phyloP scores from a whole-genome alignment of 1,140 invertebrate genomes.

The Phymastichus coffea region DNA sequence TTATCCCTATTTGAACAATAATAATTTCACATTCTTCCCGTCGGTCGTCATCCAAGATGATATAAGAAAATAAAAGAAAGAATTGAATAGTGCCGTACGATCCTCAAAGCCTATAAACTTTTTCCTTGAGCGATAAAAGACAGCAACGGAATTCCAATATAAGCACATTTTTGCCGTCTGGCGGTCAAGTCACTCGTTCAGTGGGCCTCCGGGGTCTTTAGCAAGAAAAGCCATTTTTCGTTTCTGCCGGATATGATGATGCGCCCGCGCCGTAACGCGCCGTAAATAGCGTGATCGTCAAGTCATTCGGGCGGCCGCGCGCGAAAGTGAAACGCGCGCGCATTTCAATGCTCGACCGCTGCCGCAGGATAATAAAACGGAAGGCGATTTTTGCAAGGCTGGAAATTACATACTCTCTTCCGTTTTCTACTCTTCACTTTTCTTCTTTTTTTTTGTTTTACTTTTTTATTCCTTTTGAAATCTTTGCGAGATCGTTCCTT shows the following conservation, averaged over 20 bases:
- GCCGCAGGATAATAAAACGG: constrained; percentile 12
- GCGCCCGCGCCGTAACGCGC: too few relatives aligned
- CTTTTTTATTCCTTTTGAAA: too few relatives aligned
- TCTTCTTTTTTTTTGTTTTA: too few relatives aligned
- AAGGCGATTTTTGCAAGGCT: not conserved
- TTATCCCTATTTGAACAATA: too few relatives aligned
- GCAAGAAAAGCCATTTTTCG: not conserved
- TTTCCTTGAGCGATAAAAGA: not conserved
- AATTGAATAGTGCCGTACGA: too few relatives aligned
- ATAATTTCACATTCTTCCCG: too few relatives aligned
- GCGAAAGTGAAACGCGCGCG: not conserved
- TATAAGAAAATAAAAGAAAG: too few relatives aligned
- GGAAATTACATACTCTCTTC: constrained; percentile 8
- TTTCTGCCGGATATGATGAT: not conserved
- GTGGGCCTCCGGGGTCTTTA: not conserved
- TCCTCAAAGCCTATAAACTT: too few relatives aligned
- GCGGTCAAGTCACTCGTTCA: not conserved
- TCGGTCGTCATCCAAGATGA: too few relatives aligned
- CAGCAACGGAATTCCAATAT: not conserved
- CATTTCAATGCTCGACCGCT: not conserved
- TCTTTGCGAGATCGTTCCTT: too few relatives aligned
- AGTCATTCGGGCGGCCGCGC: not conserved
- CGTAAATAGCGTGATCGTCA: too few relatives aligned
- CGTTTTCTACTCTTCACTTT: not conserved
- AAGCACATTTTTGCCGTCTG: not conserved